Evolutionary conservation across 1,140 invertebrate genomes (phyloP).

Genomic region (Theocolax elegans): DNA sequence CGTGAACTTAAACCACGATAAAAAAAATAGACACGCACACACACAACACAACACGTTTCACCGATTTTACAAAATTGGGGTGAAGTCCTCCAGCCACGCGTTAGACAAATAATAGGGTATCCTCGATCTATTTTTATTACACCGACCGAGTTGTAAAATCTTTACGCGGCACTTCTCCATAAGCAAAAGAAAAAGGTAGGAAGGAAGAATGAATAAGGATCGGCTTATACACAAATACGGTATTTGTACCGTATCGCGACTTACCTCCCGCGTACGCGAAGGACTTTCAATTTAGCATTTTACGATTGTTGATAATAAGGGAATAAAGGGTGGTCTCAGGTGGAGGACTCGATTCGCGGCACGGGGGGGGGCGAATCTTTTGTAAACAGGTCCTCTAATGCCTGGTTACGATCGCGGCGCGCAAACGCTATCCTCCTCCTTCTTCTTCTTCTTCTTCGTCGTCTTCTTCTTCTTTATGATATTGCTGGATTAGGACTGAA

Average conservation of each 20-base stretch:
- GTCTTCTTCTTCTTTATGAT: slow-evolving; percentile 68
- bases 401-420: slow-evolving; percentile 61
- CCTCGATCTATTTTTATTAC: slow-evolving; percentile 42
- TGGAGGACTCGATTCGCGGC: slow-evolving; percentile 55
- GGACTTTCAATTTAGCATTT: slow-evolving; percentile 67
- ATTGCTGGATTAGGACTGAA: slow-evolving; percentile 68
- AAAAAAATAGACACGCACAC: slow-evolving; percentile 4
- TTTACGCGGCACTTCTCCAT: slow-evolving; percentile 15
- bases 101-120: slow-evolving; percentile 22
- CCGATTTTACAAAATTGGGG: slow-evolving; percentile 36
- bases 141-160: slow-evolving; percentile 32
- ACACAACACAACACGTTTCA: slow-evolving; percentile 17
- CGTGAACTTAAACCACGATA: slow-evolving; percentile 13
- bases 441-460: too few species aligned
- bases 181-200: neutral
- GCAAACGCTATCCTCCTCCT: slow-evolving; percentile 7
- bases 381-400: slow-evolving; percentile 67
- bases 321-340: slow-evolving; percentile 60
- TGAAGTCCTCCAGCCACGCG: neutral
- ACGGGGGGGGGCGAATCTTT: slow-evolving; percentile 52
- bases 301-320: slow-evolving; percentile 69
- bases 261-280: neutral
- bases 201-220: slow-evolving; percentile 15
- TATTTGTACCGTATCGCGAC: neutral
- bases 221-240: too few species aligned